These are phyloP conservation scores for Drosophila algonquin DNA, from an alignment of 2,888 invertebrate species.

Conservation along the genomic window DNA sequence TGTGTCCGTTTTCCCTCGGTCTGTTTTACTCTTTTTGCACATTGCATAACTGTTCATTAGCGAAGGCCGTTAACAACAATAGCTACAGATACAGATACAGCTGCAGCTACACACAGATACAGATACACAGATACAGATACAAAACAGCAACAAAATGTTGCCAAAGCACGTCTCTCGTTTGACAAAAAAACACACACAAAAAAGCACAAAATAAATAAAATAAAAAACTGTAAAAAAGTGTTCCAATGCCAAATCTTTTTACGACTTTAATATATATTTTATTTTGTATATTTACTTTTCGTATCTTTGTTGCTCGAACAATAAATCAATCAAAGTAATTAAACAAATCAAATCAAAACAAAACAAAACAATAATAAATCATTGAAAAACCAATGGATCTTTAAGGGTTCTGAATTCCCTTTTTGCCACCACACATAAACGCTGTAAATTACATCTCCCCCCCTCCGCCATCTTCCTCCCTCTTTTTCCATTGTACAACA, in stretches of 20 bases:
- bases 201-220: no score
- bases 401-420: not conserved
- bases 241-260: slow-evolving; percentile 36
- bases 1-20: slow-evolving; percentile 15
- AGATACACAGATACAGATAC: slow-evolving; percentile 20
- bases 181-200: slow-evolving; percentile 8
- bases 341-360: not conserved
- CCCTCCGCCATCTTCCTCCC: not conserved
- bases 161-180: slow-evolving; percentile 55
- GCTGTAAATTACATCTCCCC: not conserved
- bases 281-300: not conserved
- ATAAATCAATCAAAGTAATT: slow-evolving; percentile 1
- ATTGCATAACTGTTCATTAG: slow-evolving; percentile 78
- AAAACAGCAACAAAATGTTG: slow-evolving; percentile 41
- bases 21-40: slow-evolving; percentile 57
- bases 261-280: slow-evolving; percentile 15
- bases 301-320: not conserved
- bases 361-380: not conserved
- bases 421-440: not conserved
- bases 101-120: slow-evolving; percentile 5
- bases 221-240: not conserved
- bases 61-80: slow-evolving; percentile 64
- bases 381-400: not conserved
- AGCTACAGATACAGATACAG: slow-evolving; percentile 21
- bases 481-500: not conserved